Percentiles rank a stretch among this genome's conserved stretches.
phyloP scores from a whole-genome alignment of 2,113 vertebrate species.

The Anseranas semipalmata region DNA sequence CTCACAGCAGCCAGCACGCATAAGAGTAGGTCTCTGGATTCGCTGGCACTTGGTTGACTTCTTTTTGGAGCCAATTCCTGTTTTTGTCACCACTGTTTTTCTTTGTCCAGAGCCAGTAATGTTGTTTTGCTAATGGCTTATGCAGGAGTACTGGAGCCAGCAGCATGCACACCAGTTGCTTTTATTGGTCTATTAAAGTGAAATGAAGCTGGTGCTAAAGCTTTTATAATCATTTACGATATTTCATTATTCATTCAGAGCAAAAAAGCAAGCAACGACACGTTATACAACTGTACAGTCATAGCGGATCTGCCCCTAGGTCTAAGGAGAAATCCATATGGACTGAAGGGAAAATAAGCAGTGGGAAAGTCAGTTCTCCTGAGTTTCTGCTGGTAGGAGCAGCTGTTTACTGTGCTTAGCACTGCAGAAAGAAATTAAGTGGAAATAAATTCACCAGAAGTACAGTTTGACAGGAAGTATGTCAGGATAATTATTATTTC shows the following conservation, averaged over 20 bases:
- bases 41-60: not conserved
- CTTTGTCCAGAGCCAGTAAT: constrained; percentile 14
- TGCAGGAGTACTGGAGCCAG: constrained; percentile 42
- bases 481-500: not conserved
- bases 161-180: constrained; percentile 13
- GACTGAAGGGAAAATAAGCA: not conserved
- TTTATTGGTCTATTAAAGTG: constrained; percentile 57
- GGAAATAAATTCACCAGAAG: not conserved
- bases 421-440: not conserved
- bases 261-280: not conserved
- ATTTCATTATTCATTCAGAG: constrained; percentile 16
- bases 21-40: not conserved
- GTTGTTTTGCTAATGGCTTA: constrained; percentile 47
- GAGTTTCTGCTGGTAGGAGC: not conserved
- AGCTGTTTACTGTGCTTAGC: not conserved
- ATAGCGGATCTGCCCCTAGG: not conserved
- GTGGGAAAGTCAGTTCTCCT: not conserved
- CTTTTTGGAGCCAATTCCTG: not conserved
- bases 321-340: not conserved
- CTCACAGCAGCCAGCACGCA: not conserved
- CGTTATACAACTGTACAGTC: not conserved
- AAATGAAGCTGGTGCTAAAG: constrained; percentile 51
- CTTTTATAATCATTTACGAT: constrained; percentile 47
- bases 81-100: not conserved
- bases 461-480: not conserved